These are phyloP conservation scores for Sinhomidia bicolor DNA, from an alignment of 2,888 invertebrate species.

Conservation along the genomic window DNA sequence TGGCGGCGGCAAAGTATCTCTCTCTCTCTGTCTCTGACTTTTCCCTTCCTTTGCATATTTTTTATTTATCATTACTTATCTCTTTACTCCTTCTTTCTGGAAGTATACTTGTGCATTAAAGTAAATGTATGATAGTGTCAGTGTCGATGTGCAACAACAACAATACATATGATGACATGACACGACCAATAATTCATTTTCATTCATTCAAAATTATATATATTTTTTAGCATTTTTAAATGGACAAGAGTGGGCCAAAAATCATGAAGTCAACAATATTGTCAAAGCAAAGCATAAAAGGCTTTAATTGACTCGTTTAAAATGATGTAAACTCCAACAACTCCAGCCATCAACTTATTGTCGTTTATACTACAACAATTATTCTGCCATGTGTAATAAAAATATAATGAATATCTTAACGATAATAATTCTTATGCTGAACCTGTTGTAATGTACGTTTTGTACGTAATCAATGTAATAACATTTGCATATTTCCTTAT, in stretches of 20 bases:
- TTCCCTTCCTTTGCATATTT: too few relatives aligned
- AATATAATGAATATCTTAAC: not conserved
- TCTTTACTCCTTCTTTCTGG: not conserved
- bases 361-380: not conserved
- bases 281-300: constrained; percentile 31
- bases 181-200: not conserved
- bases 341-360: not conserved
- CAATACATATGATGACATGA: not conserved
- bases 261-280: constrained; percentile 39
- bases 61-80: not conserved
- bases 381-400: not conserved
- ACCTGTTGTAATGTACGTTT: not conserved
- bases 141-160: not conserved
- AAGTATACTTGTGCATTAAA: not conserved
- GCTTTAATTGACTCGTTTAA: constrained; percentile 48
- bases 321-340: constrained; percentile 30
- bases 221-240: constrained; percentile 3
- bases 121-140: not conserved
- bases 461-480: constrained; percentile 42
- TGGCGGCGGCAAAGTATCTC: not conserved
- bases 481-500: constrained; percentile 45
- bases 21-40: too few relatives aligned
- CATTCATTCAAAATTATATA: constrained; percentile 3
- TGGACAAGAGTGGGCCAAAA: constrained; percentile 20
- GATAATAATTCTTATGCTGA: not conserved